Evolutionary conservation across 1,140 invertebrate species (phyloP), one percentile per base, ranked within the genome.

Genomic region (Uloborus diversus): DNA sequence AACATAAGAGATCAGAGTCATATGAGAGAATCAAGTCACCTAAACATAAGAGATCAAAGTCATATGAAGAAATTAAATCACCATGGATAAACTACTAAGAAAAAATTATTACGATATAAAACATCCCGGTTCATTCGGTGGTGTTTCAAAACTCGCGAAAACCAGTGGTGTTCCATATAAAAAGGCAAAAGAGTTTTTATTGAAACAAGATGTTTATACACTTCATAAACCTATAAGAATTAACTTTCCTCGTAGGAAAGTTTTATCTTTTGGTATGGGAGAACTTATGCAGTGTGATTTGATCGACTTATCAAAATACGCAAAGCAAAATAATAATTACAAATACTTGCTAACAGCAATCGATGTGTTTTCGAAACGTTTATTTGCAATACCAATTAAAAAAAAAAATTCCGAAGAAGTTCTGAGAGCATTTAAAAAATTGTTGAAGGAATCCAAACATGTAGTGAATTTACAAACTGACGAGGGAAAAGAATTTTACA

Each of bases 251-350:
- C 30, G 28, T 33, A 25, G 25, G 9, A 33, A 47, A 3, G 37
- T 64, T 3, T 9, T 78, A 4, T 47, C 81, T 27, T 30, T 82
- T 27, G 56, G 49, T 51, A 81, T 81, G 2, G 81, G 83, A 78
- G 75, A 84, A 28, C 76, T 82, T 28, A 83, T 66, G 64, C 82
- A 84, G 79, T 79, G 73, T 13, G 84, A 84, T 70, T 66, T 84
- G 30, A 76, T 73, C 27, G 84, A 84, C 53, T 30, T 84, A 25
- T 5, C 33, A 37, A 42, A 25, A 11, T 57, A 82, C 27, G 33
- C 65, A 30, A 76, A 79, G 79, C 27, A 73, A 14, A 84, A 84
- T 61, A 57, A 82, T 28, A 79, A 81, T 5, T 56, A 62, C 53
- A 76, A 59, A 23, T 84, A 81, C 68, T 27, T 84, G 17, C 57